Evolutionary conservation across 2,797 vertebrate genomes (phyloP).

Genomic region (Darevskia mixta): DNA sequence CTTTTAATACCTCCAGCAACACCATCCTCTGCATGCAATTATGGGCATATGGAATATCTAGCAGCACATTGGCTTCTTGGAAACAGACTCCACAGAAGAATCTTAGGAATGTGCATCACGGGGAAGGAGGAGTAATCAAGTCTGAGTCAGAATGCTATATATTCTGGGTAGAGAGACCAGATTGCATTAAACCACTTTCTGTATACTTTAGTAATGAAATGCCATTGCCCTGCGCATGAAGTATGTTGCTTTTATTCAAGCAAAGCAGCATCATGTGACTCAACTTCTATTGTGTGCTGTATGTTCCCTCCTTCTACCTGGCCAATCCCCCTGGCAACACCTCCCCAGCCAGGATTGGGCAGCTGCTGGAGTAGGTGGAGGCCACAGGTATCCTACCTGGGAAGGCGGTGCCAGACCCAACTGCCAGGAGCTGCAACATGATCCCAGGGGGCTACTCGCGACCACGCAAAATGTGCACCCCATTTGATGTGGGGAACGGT

Average conservation of each 20-base stretch:
- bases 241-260: neutral
- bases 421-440: no score
- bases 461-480: no score
- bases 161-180: neutral
- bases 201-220: conserved; percentile 25
- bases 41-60: conserved; percentile 15
- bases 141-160: neutral
- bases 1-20: conserved; percentile 28
- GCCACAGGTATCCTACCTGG: no score
- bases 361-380: no score
- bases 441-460: no score
- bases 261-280: neutral
- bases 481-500: no score
- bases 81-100: conserved; percentile 23
- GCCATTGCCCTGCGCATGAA: neutral
- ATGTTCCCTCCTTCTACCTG: no score
- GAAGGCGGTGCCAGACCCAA: no score
- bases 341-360: no score
- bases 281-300: no score
- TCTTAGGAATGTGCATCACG: neutral
- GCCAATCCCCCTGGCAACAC: no score
- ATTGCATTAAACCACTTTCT: conserved; percentile 15
- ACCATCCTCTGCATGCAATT: conserved; percentile 22
- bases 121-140: neutral
- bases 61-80: conserved; percentile 20